Base-by-base conservation (phyloP, 2,797 vertebrate species). In the Dendrocincla fuliginosa region DNA sequence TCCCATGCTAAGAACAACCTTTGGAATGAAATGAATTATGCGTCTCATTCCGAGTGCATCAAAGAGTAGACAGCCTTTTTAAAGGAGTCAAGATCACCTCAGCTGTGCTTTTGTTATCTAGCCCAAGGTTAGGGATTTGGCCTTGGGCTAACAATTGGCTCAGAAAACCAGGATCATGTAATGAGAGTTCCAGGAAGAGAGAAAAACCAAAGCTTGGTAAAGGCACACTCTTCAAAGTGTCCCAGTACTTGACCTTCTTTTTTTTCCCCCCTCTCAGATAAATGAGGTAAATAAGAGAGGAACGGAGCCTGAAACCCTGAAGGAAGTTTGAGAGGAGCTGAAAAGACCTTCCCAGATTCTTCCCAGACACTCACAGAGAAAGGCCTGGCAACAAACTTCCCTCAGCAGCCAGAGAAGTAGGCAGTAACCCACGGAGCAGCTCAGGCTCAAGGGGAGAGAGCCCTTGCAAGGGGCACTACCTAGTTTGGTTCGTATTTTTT, bases 71-170 rank as follows among this genome's bases (percentile, higher is more conserved):
- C 95, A 89, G 87, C 41, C 71, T 87, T 94, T 96, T 85, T 90
- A 84, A 92, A 95, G 39, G 46, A 96, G 81, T 92, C 92, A 89
- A 90, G 84, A 95, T 96, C 96, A 96, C 89, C 92, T 97, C 92
- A 94, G 92, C 92, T 95, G 90, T 92, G 94, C 95, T 95, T 95
- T 87, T 96, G 93, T 92, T 96, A 96, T 90, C 93, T 93, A 89
- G 92, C 90, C 89, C 93, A 95, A 92, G 95, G 94, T 93, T 92
- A 96, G 83, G 84, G 90, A 94, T 90, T 95, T 93, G 84, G 92
- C 94, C 96, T 94, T 83, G 78, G 95, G 95, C 94, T 96, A 95
- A 85, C 90, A 85, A 89, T 77, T 95, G 90, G 92, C 92, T 97
- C 71, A 92, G 89, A 96, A 95, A 95, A 80, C 64, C 89, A 78